Evolutionary conservation across 92 coral and sea anemone species (phyloP).

Genomic region (Umimayanthus chanpuru): DNA sequence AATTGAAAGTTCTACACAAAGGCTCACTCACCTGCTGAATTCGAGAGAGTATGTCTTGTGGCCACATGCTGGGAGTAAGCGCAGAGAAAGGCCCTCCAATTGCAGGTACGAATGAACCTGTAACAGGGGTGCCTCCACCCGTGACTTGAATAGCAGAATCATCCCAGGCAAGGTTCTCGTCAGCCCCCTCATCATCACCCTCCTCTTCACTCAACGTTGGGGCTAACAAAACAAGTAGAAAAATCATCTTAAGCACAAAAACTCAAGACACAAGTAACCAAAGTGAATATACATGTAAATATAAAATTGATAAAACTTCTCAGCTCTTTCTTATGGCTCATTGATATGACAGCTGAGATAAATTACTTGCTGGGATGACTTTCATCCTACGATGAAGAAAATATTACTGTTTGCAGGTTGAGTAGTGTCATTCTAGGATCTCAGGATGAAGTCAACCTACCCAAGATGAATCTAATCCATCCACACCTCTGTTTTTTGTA

Average conservation of each 20-base stretch:
- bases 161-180: constrained; percentile 93
- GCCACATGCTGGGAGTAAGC: constrained; percentile 99
- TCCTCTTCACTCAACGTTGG: constrained; percentile 89
- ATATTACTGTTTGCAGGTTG: no score
- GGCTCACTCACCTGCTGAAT: constrained; percentile 84
- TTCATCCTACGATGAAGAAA: no score
- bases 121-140: constrained; percentile 87
- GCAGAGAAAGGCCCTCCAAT: constrained; percentile 99
- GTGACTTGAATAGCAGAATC: constrained; percentile 93
- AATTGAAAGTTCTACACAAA: no score
- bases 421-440: no score
- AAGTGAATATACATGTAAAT: background rate
- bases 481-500: no score
- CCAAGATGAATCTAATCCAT: no score
- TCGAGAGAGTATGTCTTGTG: constrained; percentile 95
- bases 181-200: constrained; percentile 84
- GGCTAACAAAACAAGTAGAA: constrained; percentile 47
- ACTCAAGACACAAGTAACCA: background rate
- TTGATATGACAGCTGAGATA: no score
- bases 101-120: constrained; percentile 97
- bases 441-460: no score
- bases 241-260: background rate
- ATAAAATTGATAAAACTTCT: background rate
- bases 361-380: no score
- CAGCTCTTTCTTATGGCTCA: background rate